A percentile compares a stretch with the other conserved stretches of the same genome.
These are phyloP conservation scores for Cephalotes varians DNA, from an alignment of 2,888 invertebrate genomes.

Conservation along the genomic window DNA sequence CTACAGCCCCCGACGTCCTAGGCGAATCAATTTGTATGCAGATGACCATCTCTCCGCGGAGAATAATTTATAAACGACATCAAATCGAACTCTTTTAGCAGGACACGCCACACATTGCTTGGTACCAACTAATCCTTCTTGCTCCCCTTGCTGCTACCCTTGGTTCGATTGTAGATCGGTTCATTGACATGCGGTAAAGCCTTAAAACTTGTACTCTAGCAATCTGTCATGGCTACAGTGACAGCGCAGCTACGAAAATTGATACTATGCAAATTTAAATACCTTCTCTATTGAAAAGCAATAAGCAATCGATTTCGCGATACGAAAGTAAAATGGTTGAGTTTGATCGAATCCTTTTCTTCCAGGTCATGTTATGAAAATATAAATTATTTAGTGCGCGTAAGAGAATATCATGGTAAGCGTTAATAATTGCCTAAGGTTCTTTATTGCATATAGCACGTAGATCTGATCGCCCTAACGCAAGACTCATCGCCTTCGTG, in stretches of 20 bases:
- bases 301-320: conserved; percentile 57
- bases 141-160: conserved; percentile 32
- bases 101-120: conserved; percentile 69
- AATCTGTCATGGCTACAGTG: conserved; percentile 62
- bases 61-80: conserved; percentile 81
- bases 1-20: conserved; percentile 63
- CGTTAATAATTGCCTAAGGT: conserved; percentile 31
- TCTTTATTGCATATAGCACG: conserved; percentile 29
- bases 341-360: conserved; percentile 36
- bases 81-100: conserved; percentile 76
- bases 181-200: conserved; percentile 29
- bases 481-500: conserved; percentile 73
- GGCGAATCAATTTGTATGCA: conserved; percentile 80
- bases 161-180: conserved; percentile 1
- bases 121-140: conserved; percentile 68
- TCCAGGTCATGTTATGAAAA: not conserved
- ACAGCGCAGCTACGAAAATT: conserved; percentile 52
- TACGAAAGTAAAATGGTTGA: conserved; percentile 1
- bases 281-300: conserved; percentile 35
- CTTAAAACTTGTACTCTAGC: conserved; percentile 66
- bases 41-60: conserved; percentile 79
- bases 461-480: conserved; percentile 57
- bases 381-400: conserved; percentile 11
- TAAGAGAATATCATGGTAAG: conserved; percentile 26
- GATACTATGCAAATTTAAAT: conserved; percentile 64